phyloP scores from a whole-genome alignment of 2,113 vertebrate genomes.

The Synodontis membranacea region DNA sequence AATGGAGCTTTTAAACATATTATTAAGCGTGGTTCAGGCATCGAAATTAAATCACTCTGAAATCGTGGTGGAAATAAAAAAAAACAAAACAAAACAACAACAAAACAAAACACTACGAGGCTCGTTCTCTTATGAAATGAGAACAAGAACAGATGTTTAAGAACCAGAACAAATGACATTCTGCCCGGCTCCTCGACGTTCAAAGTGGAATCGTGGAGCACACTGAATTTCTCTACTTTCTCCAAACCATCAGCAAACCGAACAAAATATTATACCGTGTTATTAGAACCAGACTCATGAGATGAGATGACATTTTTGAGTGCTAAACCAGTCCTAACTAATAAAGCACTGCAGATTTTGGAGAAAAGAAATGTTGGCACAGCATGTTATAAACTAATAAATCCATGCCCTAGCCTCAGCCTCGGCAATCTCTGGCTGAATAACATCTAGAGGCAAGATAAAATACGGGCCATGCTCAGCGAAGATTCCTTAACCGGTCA shows the following conservation, averaged over 20 bases:
- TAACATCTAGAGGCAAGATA: slow-evolving; percentile 31
- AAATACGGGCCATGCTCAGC: slow-evolving; percentile 35
- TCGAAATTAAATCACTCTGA: not conserved
- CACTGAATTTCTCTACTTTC: not conserved
- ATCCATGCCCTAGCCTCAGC: slow-evolving; percentile 6
- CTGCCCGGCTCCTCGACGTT: not conserved
- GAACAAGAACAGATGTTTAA: not conserved
- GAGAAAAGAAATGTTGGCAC: not conserved
- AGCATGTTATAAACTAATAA: slow-evolving; percentile 24
- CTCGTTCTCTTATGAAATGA: slow-evolving; percentile 2
- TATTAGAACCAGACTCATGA: not conserved
- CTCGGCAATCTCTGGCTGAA: slow-evolving; percentile 33
- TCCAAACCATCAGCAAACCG: not conserved
- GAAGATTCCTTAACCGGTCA: slow-evolving; percentile 38
- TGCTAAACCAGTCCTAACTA: not conserved
- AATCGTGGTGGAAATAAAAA: no score
- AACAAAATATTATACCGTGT: not conserved
- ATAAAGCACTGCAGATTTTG: not conserved
- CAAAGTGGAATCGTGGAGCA: not conserved
- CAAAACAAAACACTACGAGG: slow-evolving; percentile 1
- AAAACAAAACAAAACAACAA: no score
- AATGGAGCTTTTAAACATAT: slow-evolving; percentile 19
- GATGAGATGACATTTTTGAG: slow-evolving; percentile 4
- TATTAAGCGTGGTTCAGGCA: not conserved
- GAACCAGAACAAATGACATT: slow-evolving; percentile 12